phyloP scores from a whole-genome alignment of 2,113 vertebrate species.

The Hemicordylus capensis region DNA sequence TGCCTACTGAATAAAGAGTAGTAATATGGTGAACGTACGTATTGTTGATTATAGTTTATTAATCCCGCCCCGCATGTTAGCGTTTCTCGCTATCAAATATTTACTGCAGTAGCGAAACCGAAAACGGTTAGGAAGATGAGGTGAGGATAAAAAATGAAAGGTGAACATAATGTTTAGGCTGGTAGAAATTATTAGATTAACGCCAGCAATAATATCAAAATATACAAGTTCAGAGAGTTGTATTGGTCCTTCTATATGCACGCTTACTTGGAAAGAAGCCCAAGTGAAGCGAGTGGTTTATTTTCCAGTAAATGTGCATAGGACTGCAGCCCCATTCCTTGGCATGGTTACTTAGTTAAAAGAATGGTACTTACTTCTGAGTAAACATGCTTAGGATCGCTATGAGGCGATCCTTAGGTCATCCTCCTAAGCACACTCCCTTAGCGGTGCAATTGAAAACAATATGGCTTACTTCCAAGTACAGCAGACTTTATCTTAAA shows the following conservation, averaged over 20 bases:
- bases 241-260: no score
- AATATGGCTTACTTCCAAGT: background rate
- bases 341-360: no score
- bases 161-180: no score
- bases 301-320: no score
- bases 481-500: background rate
- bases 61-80: background rate
- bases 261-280: no score
- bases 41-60: background rate
- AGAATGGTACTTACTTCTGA: background rate
- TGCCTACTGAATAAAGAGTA: background rate
- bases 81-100: background rate
- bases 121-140: background rate
- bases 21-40: background rate
- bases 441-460: no score
- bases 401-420: no score
- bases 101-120: background rate
- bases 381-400: no score
- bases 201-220: background rate
- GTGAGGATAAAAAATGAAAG: background rate
- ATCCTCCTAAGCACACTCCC: no score
- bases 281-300: no score
- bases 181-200: background rate
- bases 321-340: no score
- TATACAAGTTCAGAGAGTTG: background rate